A percentile compares a stretch with the other conserved stretches of the same genome.
Evolutionary conservation across 2,888 invertebrate species (phyloP).

Genomic region (Nezara viridula): DNA sequence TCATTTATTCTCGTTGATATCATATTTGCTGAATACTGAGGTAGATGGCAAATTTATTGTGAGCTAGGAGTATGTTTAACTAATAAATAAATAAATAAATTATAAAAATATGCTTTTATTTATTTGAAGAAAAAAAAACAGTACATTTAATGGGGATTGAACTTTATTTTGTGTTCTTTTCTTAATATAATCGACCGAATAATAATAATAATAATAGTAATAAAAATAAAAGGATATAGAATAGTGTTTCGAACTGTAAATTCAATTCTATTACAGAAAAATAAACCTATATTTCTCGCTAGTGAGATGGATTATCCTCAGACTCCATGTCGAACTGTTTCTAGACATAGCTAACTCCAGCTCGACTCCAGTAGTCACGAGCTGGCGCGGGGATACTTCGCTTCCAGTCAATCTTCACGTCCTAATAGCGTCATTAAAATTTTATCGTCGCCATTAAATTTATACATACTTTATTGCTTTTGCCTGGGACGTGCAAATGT

Average conservation of each 20-base stretch:
- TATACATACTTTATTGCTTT: conserved; percentile 30
- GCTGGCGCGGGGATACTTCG: neutral
- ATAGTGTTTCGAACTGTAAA: neutral
- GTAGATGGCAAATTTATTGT: too few species aligned
- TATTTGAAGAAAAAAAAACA: too few species aligned
- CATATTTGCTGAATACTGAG: too few species aligned
- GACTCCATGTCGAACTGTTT: neutral
- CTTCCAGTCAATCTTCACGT: conserved; percentile 8
- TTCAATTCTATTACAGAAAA: neutral
- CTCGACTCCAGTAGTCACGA: conserved; percentile 18
- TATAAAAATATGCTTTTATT: too few species aligned
- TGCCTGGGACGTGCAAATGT: conserved; percentile 7
- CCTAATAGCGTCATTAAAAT: conserved; percentile 8
- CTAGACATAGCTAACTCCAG: neutral
- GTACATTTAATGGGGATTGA: too few species aligned
- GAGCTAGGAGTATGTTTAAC: too few species aligned
- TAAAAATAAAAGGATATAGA: too few species aligned
- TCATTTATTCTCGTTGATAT: too few species aligned
- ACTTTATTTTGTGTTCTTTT: too few species aligned
- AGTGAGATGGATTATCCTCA: neutral
- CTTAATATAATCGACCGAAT: too few species aligned
- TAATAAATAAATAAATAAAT: too few species aligned
- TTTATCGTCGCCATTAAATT: conserved; percentile 20
- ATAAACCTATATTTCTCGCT: neutral
- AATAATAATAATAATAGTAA: too few species aligned